Conservation (phyloP, 2,888 invertebrate species). For the Chirona hameri region DNA sequence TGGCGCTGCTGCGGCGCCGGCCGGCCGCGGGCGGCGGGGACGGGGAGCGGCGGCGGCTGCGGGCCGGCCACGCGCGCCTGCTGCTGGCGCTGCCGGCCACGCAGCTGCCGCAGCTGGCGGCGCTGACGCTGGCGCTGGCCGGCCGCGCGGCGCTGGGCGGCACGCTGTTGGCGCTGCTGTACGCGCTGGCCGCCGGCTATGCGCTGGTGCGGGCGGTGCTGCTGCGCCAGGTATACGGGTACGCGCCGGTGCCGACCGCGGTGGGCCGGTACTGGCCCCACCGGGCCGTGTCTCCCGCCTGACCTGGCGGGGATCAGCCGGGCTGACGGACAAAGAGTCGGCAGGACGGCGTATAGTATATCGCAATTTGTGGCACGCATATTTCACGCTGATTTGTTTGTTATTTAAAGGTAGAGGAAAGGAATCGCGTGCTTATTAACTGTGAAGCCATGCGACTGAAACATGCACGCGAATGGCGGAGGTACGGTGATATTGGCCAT, state of each 20-base stretch:
- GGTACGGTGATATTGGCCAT: no score
- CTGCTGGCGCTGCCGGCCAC: not conserved
- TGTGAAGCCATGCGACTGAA: no score
- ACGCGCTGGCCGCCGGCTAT: not conserved
- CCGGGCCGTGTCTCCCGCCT: not conserved
- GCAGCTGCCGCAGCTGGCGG: slow-evolving; percentile 2
- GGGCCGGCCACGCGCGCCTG: not conserved
- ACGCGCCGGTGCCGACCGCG: no score
- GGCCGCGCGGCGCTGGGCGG: not conserved
- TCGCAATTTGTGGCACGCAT: no score
- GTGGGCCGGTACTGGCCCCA: not conserved
- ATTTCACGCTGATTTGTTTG: no score
- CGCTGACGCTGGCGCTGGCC: not conserved
- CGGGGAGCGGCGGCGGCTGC: not conserved
- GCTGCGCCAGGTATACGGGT: not conserved
- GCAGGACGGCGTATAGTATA: no score
- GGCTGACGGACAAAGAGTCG: no score
- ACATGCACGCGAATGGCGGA: no score
- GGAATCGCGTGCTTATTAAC: no score
- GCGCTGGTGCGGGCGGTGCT: not conserved
- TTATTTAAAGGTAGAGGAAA: no score
- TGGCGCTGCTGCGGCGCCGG: not conserved
- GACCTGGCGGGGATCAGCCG: no score
- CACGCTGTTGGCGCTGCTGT: not conserved
- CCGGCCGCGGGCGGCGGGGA: not conserved